Evolutionary conservation across 2,888 invertebrate genomes (phyloP), one percentile per base, ranked within the genome.

Genomic region (Lordiphosa andalusiaca): DNA sequence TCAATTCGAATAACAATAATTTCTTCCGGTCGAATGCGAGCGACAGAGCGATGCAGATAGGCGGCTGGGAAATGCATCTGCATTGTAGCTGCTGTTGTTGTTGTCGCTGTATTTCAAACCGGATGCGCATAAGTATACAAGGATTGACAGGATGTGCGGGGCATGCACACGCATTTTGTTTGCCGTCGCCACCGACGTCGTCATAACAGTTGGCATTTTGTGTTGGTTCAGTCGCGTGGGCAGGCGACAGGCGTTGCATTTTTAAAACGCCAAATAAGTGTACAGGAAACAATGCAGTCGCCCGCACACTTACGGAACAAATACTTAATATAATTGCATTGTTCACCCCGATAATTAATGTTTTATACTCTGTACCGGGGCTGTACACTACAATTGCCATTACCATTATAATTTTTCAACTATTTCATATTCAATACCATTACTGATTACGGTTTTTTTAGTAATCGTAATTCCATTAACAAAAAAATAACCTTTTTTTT

Each of bases 1-100:
- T 81, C 84, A 77, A 83, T 81, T 81, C 81, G 82, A 83, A 81
- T 81, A 81, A 81, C 84, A 81, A 81, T 84, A 81, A 81, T 81
- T 81, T 81, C 81, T 81, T 81, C 84, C 81, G 81, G 81, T 83
- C 73, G 66, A 83, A 62, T 71, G 69, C 60, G 53, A 55, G 54
- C 47, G 48, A 46, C 51, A 54, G 40, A 53, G 53, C 19, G 60
- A 67, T 73, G 53, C 52, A 57, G 73, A 68, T 73, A 57, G 53
- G 50, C 62, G 41, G 33, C 50, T 57, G 55, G 46, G 55, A 10
- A 50, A 63, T 50, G 51, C 57, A 80, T 76, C 65, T 83, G 69
- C 71, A 69, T 73, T n/a, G 41, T 48, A 40, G 9, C 2, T 36
- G 48, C 33, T 49, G 36, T 41, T 30, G 19, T 39, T 52, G 30